A percentile compares a stretch with the other conserved stretches of the same genome.
phyloP scores from a whole-genome alignment of 2,113 vertebrate genomes.

The Cervus canadensis region DNA sequence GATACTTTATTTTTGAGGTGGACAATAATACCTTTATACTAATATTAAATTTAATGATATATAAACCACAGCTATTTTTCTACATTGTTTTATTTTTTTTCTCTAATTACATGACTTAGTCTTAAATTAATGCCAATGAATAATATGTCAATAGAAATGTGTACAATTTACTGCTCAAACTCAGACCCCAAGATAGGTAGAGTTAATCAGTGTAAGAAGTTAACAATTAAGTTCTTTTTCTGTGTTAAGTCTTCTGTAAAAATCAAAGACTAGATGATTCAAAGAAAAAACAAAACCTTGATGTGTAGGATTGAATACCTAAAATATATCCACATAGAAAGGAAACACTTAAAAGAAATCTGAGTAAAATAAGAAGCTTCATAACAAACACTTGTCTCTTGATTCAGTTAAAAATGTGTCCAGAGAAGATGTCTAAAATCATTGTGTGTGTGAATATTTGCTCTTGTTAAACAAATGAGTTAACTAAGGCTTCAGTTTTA shows the following conservation, averaged over 20 bases:
- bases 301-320: background rate
- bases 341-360: background rate
- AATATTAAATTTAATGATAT: background rate
- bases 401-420: background rate
- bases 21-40: background rate
- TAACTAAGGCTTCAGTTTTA: background rate
- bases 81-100: background rate
- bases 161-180: background rate
- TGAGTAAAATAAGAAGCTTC: background rate
- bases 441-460: background rate
- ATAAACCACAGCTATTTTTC: background rate
- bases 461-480: background rate
- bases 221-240: conserved; percentile 9
- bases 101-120: background rate
- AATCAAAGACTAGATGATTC: background rate
- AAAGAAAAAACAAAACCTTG: background rate
- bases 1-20: background rate
- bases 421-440: background rate
- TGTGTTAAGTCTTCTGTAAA: background rate
- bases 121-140: background rate
- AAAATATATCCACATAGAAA: background rate
- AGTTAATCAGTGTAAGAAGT: background rate
- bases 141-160: conserved; percentile 24
- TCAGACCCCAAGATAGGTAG: background rate
- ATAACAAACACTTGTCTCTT: background rate